Conservation (phyloP, 2,113 vertebrate species). For the Burhinus bistriatus region DNA sequence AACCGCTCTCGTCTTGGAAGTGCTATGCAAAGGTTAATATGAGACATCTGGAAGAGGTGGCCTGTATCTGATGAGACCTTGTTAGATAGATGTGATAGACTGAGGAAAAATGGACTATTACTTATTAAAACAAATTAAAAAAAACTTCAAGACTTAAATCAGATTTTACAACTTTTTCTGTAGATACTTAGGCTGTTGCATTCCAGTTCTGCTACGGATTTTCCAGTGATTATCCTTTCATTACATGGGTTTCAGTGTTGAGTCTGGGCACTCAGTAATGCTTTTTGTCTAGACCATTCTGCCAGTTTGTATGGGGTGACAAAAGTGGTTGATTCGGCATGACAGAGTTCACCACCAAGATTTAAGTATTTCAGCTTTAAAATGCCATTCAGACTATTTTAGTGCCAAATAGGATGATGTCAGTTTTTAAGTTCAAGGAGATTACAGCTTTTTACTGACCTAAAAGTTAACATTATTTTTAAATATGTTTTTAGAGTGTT, state of each 20-base stretch:
- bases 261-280: background rate
- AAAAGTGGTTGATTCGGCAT: background rate
- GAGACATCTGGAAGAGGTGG: background rate
- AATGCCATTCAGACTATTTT: background rate
- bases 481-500: background rate
- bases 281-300: background rate
- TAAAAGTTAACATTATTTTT: background rate
- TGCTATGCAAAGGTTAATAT: background rate
- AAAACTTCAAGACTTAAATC: background rate
- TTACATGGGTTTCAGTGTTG: background rate
- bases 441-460: background rate
- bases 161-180: background rate
- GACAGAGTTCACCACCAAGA: background rate
- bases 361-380: background rate
- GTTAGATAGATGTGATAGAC: background rate
- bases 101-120: background rate
- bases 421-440: background rate
- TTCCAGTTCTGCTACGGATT: background rate
- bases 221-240: background rate
- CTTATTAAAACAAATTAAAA: background rate
- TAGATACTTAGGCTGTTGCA: background rate
- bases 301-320: background rate
- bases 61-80: background rate
- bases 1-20: background rate
- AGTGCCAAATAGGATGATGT: background rate